Percentiles rank a stretch among this genome's conserved stretches.
Conservation (phyloP, 2,888 invertebrate species). For the Andricus quercusramuli region DNA sequence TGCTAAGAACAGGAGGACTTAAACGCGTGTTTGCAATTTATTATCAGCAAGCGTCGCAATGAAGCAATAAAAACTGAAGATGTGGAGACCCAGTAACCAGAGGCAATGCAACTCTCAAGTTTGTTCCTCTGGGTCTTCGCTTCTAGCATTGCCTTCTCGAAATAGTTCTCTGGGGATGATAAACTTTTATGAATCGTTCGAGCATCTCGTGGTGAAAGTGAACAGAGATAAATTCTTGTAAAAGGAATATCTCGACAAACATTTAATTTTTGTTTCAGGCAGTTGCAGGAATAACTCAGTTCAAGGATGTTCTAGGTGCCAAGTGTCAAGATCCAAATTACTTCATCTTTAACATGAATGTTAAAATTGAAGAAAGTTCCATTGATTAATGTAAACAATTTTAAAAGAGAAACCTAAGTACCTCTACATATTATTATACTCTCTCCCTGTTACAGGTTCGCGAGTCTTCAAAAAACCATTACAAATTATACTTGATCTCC, state of each 20-base stretch:
- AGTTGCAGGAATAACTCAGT: background rate
- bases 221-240: constrained; percentile 29
- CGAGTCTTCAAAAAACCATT: too few species aligned
- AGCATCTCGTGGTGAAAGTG: background rate
- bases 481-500: too few species aligned
- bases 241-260: background rate
- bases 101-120: constrained; percentile 31
- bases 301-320: background rate
- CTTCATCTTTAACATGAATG: too few species aligned
- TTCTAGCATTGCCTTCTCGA: constrained; percentile 42
- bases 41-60: constrained; percentile 25
- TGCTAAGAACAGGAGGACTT: background rate
- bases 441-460: too few species aligned
- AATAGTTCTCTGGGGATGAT: constrained; percentile 63
- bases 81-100: constrained; percentile 11
- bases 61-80: constrained; percentile 24
- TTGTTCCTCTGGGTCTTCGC: constrained; percentile 17
- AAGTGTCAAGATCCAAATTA: too few species aligned
- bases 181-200: constrained; percentile 69
- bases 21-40: constrained; percentile 12
- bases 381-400: too few species aligned
- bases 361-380: too few species aligned
- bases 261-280: background rate
- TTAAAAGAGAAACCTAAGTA: too few species aligned
- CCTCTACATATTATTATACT: too few species aligned